A percentile compares a stretch with the other conserved stretches of the same genome.
These are phyloP conservation scores for Isichthys henryi DNA, from an alignment of 2,113 vertebrate genomes.

Conservation along the genomic window DNA sequence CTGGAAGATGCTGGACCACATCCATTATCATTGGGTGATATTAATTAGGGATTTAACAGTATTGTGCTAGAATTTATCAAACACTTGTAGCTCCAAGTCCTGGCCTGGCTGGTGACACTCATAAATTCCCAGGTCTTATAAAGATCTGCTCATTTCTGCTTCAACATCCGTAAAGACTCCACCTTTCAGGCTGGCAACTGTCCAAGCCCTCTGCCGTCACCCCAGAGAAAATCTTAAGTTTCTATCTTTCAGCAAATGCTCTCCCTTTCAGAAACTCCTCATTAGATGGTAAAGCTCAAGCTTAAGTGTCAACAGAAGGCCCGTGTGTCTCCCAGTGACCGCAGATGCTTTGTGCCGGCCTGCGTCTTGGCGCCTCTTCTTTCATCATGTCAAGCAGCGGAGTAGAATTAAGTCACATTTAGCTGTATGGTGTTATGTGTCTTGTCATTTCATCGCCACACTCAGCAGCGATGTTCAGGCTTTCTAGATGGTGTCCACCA, in stretches of 20 bases:
- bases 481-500: not conserved
- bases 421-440: not conserved
- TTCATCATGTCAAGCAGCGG: not conserved
- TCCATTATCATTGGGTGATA: not conserved
- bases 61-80: not conserved
- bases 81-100: not conserved
- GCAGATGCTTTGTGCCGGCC: not conserved
- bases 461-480: not conserved
- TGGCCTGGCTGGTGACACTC: not conserved
- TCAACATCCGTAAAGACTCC: not conserved
- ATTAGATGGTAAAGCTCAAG: not conserved
- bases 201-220: not conserved
- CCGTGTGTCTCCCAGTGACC: not conserved
- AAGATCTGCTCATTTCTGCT: not conserved
- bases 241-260: not conserved
- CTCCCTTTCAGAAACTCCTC: not conserved
- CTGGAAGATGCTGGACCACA: not conserved
- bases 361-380: not conserved
- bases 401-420: not conserved
- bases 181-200: not conserved
- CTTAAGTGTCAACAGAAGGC: not conserved
- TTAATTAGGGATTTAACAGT: not conserved
- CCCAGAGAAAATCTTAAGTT: not conserved
- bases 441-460: not conserved
- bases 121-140: not conserved